These are phyloP conservation scores for Erebia aethiops DNA, from an alignment of 2,888 invertebrate species.

Conservation along the genomic window DNA sequence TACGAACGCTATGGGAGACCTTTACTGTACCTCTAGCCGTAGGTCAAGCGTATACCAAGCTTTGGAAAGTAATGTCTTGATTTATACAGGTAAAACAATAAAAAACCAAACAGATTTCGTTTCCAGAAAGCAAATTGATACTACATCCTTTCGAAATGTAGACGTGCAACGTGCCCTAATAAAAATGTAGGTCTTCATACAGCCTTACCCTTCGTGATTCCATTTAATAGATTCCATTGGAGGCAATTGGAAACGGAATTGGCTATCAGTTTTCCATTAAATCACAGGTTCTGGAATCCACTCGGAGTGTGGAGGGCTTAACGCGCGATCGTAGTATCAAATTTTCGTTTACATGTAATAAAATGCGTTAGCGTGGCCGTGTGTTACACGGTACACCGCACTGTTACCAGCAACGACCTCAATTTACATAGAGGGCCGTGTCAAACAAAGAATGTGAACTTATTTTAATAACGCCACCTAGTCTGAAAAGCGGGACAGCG, in stretches of 20 bases:
- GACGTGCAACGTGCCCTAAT: conserved; percentile 1
- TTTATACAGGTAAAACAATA: conserved; percentile 2
- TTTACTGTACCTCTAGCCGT: too few species aligned
- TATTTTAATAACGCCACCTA: too few species aligned
- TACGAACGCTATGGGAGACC: too few species aligned
- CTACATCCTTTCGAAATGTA: not conserved
- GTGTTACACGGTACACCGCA: conserved; percentile 62
- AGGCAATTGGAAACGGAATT: conserved; percentile 59
- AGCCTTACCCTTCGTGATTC: conserved; percentile 16
- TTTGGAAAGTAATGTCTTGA: not conserved
- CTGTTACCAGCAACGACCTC: too few species aligned
- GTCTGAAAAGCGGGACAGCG: too few species aligned
- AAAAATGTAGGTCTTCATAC: conserved; percentile 18
- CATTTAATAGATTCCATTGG: conserved; percentile 21
- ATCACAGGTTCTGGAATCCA: conserved; percentile 58
- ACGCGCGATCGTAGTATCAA: conserved; percentile 67
- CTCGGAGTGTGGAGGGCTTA: conserved; percentile 53
- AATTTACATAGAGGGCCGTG: too few species aligned
- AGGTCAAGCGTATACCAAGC: too few species aligned
- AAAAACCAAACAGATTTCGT: not conserved
- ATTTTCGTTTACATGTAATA: conserved; percentile 77
- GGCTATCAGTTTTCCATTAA: conserved; percentile 59
- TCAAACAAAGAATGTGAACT: too few species aligned
- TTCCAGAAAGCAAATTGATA: not conserved
- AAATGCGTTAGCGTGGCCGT: conserved; percentile 61